phyloP scores from a whole-genome alignment of 2,113 vertebrate species.

The Microcebus jonahi region DNA sequence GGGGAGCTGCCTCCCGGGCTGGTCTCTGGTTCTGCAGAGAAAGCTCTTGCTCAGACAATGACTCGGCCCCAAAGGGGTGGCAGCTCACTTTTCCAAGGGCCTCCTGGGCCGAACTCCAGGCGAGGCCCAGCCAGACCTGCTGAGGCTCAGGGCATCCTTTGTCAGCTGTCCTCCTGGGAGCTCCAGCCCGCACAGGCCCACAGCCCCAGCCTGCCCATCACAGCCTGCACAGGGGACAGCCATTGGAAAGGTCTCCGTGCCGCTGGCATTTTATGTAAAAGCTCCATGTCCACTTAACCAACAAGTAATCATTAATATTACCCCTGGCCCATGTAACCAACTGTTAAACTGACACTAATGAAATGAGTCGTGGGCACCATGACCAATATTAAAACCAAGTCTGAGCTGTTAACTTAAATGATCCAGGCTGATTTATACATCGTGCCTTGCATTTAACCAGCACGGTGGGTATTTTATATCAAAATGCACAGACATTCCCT shows the following conservation, averaged over 20 bases:
- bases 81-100: constrained; percentile 1
- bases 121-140: not conserved
- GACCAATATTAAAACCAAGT: constrained; percentile 14
- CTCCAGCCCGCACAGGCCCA: not conserved
- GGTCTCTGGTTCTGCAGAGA: not conserved
- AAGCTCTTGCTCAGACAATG: constrained; percentile 33
- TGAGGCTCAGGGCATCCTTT: not conserved
- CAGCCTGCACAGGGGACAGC: accelerated
- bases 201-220: not conserved
- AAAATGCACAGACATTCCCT: constrained; percentile 25
- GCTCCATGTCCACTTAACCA: constrained; percentile 9
- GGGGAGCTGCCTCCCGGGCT: not conserved
- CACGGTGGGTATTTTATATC: not conserved
- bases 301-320: constrained; percentile 75
- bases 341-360: constrained; percentile 67
- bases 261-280: not conserved
- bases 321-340: constrained; percentile 68
- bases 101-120: not conserved
- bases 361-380: not conserved
- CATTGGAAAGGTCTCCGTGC: not conserved
- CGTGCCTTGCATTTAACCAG: constrained; percentile 61
- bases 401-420: not conserved
- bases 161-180: not conserved
- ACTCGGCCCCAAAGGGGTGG: not conserved
- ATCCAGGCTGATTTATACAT: not conserved